Evolutionary conservation across 2,797 vertebrate species (phyloP).

Genomic region (Melanotaenia boesemani): DNA sequence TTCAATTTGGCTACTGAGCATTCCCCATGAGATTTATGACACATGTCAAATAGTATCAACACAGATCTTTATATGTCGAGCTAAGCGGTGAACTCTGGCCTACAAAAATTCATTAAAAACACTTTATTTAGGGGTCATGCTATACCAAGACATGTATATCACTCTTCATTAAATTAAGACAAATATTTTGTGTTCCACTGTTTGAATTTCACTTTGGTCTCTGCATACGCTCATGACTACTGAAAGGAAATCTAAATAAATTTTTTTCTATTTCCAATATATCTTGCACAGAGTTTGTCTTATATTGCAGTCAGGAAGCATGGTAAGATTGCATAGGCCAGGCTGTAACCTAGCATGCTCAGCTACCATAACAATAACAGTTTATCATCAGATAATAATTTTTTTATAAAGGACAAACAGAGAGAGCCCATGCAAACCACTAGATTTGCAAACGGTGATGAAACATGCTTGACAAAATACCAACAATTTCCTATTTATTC

Average conservation of each 20-base stretch:
- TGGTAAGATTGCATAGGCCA: not conserved
- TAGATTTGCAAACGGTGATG: not conserved
- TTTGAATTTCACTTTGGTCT: not conserved
- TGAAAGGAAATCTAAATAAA: not conserved
- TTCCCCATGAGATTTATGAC: slow-evolving; percentile 36
- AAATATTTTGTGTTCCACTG: slow-evolving; percentile 1
- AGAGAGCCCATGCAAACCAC: not conserved
- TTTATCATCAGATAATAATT: not conserved
- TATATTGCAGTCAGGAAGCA: not conserved
- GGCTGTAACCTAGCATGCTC: not conserved
- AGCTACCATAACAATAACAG: too few relatives aligned
- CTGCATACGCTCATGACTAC: not conserved
- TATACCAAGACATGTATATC: not conserved
- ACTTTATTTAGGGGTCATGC: not conserved
- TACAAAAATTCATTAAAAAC: slow-evolving; percentile 12
- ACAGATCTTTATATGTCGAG: slow-evolving; percentile 6
- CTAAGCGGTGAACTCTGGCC: slow-evolving; percentile 1
- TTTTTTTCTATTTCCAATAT: not conserved
- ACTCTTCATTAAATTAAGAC: not conserved
- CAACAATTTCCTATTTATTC: not conserved
- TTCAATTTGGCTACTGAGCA: slow-evolving; percentile 14
- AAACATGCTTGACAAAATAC: not conserved
- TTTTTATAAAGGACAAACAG: too few relatives aligned
- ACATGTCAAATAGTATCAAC: slow-evolving; percentile 16
- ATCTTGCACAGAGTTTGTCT: not conserved